Percentiles rank a stretch among this genome's conserved stretches.
phyloP scores from a whole-genome alignment of 2,888 invertebrate species.

The Clunio marinus region DNA sequence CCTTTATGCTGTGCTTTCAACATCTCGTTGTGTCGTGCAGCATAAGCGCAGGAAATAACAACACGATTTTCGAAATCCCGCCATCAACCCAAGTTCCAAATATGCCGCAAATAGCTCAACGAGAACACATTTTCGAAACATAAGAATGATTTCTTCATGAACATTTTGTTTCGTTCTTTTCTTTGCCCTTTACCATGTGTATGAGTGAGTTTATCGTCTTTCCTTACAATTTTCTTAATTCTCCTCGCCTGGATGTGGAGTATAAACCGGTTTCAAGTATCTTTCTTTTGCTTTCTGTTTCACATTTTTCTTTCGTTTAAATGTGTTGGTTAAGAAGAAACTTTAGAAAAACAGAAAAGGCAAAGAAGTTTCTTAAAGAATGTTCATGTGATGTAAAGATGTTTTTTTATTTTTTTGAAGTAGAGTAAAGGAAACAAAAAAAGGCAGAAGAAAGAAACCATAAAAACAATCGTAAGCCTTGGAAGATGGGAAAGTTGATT shows the following conservation, averaged over 20 bases:
- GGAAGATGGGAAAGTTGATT: slow-evolving; percentile 36
- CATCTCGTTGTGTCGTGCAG: neutral
- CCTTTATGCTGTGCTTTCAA: neutral
- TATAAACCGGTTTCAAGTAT: neutral
- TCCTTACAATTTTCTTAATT: neutral
- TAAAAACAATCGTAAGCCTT: slow-evolving; percentile 27
- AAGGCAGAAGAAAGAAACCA: slow-evolving; percentile 20
- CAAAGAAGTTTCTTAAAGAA: neutral
- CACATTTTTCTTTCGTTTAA: neutral
- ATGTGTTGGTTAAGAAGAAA: slow-evolving; percentile 6
- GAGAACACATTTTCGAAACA: neutral
- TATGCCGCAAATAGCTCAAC: neutral
- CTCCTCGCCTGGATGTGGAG: neutral
- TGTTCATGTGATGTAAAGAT: slow-evolving; percentile 34
- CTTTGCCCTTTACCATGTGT: neutral
- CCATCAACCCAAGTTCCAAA: slow-evolving; percentile 19
- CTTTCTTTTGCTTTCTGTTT: slow-evolving; percentile 10
- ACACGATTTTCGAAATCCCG: slow-evolving; percentile 33
- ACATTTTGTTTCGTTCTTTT: neutral
- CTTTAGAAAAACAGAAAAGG: neutral
- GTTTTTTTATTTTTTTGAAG: slow-evolving; percentile 23
- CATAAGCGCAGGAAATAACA: slow-evolving; percentile 2
- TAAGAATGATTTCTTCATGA: neutral
- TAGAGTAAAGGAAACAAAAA: neutral
- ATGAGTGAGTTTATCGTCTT: neutral